phyloP scores from a whole-genome alignment of 2,113 vertebrate species.

The Lanius collurio region DNA sequence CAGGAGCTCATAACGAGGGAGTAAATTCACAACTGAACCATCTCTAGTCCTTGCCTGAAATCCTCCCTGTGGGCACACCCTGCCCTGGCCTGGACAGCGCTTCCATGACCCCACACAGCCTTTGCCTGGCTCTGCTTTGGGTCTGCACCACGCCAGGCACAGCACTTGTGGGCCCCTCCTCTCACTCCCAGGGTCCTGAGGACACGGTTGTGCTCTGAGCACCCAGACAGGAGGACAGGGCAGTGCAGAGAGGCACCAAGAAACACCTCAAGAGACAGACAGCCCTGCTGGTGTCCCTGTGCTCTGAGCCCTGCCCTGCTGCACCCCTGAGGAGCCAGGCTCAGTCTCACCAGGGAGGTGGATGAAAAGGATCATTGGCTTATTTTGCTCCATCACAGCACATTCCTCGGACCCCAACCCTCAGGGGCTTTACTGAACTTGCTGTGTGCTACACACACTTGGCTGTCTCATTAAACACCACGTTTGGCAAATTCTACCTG shows the following conservation, averaged over 20 bases:
- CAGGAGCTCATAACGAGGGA: neutral
- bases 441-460: slow-evolving; percentile 9
- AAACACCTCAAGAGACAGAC: neutral
- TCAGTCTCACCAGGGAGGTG: neutral
- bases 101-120: accelerated
- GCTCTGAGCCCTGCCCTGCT: neutral
- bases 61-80: neutral
- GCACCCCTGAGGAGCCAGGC: neutral
- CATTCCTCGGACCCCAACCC: slow-evolving; percentile 44
- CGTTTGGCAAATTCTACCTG: slow-evolving; percentile 6
- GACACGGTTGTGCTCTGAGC: neutral
- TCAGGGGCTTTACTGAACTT: neutral
- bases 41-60: accelerated
- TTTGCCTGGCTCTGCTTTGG: neutral
- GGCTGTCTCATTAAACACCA: slow-evolving; percentile 54
- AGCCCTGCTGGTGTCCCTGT: neutral
- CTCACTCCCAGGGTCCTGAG: neutral
- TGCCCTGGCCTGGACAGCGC: neutral
- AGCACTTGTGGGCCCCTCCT: neutral
- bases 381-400: slow-evolving; percentile 32
- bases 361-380: slow-evolving; percentile 9
- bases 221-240: neutral
- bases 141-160: accelerated
- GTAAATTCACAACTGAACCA: neutral
- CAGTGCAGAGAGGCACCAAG: neutral